Evolutionary conservation across 2,797 vertebrate genomes (phyloP), one percentile per base, ranked within the genome.

Genomic region (Sebastes melanostomus): DNA sequence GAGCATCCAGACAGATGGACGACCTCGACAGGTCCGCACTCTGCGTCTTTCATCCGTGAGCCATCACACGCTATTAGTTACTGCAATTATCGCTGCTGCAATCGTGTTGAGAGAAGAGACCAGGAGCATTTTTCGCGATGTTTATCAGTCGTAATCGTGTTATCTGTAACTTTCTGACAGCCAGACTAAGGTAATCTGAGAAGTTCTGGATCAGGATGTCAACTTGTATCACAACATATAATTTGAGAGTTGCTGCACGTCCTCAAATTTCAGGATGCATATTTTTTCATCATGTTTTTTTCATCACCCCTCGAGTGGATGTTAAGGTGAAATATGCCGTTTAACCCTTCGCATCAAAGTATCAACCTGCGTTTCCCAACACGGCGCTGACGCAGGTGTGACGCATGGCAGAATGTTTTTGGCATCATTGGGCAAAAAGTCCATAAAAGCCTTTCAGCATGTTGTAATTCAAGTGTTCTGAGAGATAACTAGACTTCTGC

Each of bases 1-100:
- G 73, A 86, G 76, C 73, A 83, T 38, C 58, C 69, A 90, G 89
- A 92, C 91, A 90, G 91, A 93, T 66, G 84, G 90, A 93, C 79
- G 83, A 38, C 86, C 67, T 77, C 32, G 55, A 82, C 83, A 71
- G 75, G 83, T 84, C 56, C 3, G 58, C 55, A 78, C 66, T 77
- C 80, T 46, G 66, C 68, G 54, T 62, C 42, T 25, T 50, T 70
- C 65, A 73, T 78, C 76, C 2, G 10, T 36, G 74, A 81, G 76
- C 67, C 79, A 91, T 86, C 71, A 12, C 66, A 71, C 16, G 8
- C 82, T 83, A 90, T 86, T 90, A 88, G 73, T 89, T 84, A 88
- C 62, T 8, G 69, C 78, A 77, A 83, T 89, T 85, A 90, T 89
- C 90, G 4, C 56, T 7, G 8, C 55, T 5, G 29, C 71, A 34